A percentile compares a stretch with the other conserved stretches of the same genome.
Evolutionary conservation across 2,888 invertebrate species (phyloP).

Genomic region (Hoplodrina ambigua): DNA sequence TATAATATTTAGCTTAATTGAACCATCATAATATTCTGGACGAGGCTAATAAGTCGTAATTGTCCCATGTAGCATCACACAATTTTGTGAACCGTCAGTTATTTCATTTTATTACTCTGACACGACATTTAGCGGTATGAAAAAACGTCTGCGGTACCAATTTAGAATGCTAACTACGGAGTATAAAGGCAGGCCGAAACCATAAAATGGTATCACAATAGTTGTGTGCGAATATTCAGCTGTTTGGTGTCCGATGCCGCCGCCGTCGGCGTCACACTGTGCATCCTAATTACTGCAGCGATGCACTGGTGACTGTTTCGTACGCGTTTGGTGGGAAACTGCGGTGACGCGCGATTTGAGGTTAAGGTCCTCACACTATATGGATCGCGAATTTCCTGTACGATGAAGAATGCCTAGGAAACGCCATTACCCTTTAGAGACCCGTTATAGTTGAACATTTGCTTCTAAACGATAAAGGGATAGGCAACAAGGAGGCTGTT

Average conservation of each 20-base stretch:
- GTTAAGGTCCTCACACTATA: slow-evolving; percentile 69
- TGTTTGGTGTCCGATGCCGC: slow-evolving; percentile 85
- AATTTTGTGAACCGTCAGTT: slow-evolving; percentile 73
- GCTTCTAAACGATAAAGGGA: slow-evolving; percentile 13
- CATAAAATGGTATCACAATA: slow-evolving; percentile 90
- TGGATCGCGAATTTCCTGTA: slow-evolving; percentile 61
- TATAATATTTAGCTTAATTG: slow-evolving; percentile 72
- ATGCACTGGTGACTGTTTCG: slow-evolving; percentile 77
- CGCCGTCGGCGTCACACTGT: slow-evolving; percentile 75
- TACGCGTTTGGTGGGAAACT: slow-evolving; percentile 81
- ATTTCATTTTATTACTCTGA: slow-evolving; percentile 83
- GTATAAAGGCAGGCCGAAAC: slow-evolving; percentile 87
- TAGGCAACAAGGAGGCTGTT: slow-evolving; percentile 24
- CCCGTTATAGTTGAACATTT: background rate
- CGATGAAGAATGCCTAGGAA: background rate
- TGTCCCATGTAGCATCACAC: slow-evolving; percentile 76
- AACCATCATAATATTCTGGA: slow-evolving; percentile 70
- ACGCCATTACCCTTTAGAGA: background rate
- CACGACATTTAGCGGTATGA: slow-evolving; percentile 87
- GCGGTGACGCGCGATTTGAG: slow-evolving; percentile 66
- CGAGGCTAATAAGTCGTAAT: slow-evolving; percentile 74
- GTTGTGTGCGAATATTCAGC: slow-evolving; percentile 88
- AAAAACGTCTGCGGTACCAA: slow-evolving; percentile 86
- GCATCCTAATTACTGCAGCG: slow-evolving; percentile 87
- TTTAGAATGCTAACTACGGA: slow-evolving; percentile 88